These are phyloP conservation scores for Pocillopora verrucosa DNA, from an alignment of 64 coral and sea anemone species.

Conservation along the genomic window DNA sequence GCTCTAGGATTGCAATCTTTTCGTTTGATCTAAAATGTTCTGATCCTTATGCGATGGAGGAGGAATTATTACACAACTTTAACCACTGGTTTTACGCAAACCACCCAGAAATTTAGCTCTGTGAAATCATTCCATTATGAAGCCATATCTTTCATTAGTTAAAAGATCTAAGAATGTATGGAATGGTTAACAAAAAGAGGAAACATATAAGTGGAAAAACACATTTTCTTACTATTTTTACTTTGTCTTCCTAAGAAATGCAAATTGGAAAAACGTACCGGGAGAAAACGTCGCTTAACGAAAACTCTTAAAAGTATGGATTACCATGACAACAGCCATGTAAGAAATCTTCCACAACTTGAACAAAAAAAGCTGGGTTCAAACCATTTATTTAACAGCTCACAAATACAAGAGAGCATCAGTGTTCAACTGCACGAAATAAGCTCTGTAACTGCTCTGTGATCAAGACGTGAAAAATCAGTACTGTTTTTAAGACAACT, in stretches of 20 bases:
- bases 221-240: background rate
- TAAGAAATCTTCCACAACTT: no score
- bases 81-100: background rate
- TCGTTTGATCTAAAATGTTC: background rate
- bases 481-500: no score
- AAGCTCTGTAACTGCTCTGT: no score
- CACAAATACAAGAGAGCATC: no score
- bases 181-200: background rate
- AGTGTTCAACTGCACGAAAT: no score
- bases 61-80: background rate
- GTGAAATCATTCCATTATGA: background rate
- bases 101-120: background rate
- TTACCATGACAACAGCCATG: no score
- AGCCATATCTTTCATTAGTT: background rate
- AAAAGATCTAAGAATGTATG: conserved; percentile 10
- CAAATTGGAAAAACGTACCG: background rate
- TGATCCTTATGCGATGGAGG: background rate
- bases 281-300: background rate
- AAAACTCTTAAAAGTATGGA: no score
- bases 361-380: no score
- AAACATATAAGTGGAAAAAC: conserved; percentile 6
- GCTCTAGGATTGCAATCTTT: background rate
- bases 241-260: background rate
- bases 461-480: no score
- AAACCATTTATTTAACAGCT: no score